A percentile compares a stretch with the other conserved stretches of the same genome.
Evolutionary conservation across 2,113 vertebrate genomes (phyloP).

Genomic region (Montifringilla adamsi): DNA sequence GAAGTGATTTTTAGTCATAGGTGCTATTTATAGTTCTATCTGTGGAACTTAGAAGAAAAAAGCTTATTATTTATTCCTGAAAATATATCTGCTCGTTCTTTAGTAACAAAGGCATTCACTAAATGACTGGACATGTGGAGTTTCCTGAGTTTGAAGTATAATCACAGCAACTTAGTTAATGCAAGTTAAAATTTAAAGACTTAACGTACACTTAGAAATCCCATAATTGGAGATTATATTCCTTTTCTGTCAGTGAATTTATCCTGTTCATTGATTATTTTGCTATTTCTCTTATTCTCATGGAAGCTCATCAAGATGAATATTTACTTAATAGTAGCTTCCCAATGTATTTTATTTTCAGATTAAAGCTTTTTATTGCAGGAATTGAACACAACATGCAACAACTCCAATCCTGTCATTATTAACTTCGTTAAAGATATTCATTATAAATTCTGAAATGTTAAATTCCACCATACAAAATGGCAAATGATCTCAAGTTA

Average conservation of each 20-base stretch:
- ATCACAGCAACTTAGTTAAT: constrained; percentile 26
- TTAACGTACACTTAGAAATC: background rate
- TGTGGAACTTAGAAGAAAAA: background rate
- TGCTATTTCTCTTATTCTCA: background rate
- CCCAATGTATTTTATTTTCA: constrained; percentile 15
- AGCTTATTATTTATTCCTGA: background rate
- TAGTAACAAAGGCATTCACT: background rate
- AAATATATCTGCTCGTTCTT: background rate
- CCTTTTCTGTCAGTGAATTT: background rate
- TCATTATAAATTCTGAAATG: background rate
- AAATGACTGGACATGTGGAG: background rate
- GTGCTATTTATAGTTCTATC: background rate
- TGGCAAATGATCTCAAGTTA: background rate
- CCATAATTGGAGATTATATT: constrained; percentile 14
- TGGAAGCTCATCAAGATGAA: background rate
- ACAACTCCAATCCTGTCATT: background rate
- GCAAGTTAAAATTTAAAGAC: constrained; percentile 23
- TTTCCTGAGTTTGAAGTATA: background rate
- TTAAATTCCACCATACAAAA: background rate
- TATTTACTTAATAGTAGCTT: background rate
- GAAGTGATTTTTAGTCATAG: background rate
- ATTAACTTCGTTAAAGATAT: background rate
- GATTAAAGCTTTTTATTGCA: background rate
- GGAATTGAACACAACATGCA: background rate
- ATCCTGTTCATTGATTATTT: constrained; percentile 29